Conservation (phyloP, 2,888 invertebrate species). For the Pomacea canaliculata region DNA sequence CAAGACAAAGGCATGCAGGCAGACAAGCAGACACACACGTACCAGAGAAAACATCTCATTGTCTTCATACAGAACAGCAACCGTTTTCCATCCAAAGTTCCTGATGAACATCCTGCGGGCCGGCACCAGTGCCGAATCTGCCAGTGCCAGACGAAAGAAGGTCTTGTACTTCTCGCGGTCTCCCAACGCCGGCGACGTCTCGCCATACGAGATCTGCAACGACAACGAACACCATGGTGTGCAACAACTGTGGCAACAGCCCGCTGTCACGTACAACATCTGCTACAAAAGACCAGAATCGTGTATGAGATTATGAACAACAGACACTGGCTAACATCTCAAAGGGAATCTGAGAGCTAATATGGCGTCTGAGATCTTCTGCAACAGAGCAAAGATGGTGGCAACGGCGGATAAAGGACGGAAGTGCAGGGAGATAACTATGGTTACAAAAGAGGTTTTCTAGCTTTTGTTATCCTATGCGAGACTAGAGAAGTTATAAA, state of each 20-base stretch:
- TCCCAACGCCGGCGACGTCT: constrained; percentile 89
- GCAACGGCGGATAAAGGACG: too few species aligned
- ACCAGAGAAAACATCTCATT: constrained; percentile 85
- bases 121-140: constrained; percentile 90
- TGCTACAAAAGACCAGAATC: too few species aligned
- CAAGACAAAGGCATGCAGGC: background rate
- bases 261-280: too few species aligned
- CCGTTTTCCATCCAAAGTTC: constrained; percentile 86
- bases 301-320: too few species aligned
- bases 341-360: too few species aligned
- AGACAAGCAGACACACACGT: constrained; percentile 4
- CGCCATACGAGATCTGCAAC: constrained; percentile 86
- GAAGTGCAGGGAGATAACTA: too few species aligned
- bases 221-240: background rate
- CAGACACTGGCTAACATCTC: background rate
- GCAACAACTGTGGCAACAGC: too few species aligned
- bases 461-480: too few species aligned
- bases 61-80: constrained; percentile 88
- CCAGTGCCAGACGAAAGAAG: constrained; percentile 89
- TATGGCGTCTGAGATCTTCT: too few species aligned
- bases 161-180: constrained; percentile 89
- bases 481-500: too few species aligned
- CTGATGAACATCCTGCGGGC: constrained; percentile 88
- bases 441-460: too few species aligned
- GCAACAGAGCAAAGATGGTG: too few species aligned